These are phyloP conservation scores for Ormyrus pomaceus DNA, from an alignment of 2,888 invertebrate species.

Conservation along the genomic window DNA sequence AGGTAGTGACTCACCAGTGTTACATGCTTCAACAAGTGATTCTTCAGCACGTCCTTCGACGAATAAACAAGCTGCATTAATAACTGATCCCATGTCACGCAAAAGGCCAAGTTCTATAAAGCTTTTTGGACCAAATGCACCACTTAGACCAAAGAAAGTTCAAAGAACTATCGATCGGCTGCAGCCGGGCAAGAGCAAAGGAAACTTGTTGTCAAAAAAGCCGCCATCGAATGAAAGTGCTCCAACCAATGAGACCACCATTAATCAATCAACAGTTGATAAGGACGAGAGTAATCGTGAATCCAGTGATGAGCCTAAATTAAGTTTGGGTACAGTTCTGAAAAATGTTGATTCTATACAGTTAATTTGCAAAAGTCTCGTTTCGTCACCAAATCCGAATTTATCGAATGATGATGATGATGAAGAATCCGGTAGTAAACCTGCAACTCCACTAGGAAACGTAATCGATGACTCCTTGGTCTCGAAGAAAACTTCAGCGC, in stretches of 20 bases:
- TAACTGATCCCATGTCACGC: constrained; percentile 75
- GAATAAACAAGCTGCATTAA: constrained; percentile 25
- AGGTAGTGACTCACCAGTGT: constrained; percentile 84
- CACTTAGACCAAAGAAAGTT: constrained; percentile 78
- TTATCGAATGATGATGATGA: constrained; percentile 74
- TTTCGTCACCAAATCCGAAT: constrained; percentile 71
- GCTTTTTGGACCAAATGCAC: constrained; percentile 69
- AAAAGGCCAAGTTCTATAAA: constrained; percentile 69
- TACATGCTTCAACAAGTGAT: constrained; percentile 67
- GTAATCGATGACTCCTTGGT: constrained; percentile 64
- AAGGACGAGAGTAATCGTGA: constrained; percentile 77
- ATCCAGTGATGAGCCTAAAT: constrained; percentile 80
- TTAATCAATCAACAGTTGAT: constrained; percentile 79
- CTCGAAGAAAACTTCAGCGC: constrained; percentile 64
- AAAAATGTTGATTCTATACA: constrained; percentile 73
- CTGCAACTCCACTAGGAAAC: constrained; percentile 58
- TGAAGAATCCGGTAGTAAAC: constrained; percentile 66
- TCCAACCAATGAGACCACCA: constrained; percentile 68
- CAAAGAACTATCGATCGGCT: constrained; percentile 89
- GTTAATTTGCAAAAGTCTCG: constrained; percentile 71
- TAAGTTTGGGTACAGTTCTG: constrained; percentile 90
- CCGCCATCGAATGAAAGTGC: constrained; percentile 79
- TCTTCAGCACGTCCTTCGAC: constrained; percentile 79
- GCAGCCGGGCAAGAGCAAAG: constrained; percentile 92
- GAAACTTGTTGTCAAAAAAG: constrained; percentile 85